Evolutionary conservation across 1,140 invertebrate genomes (phyloP).

Genomic region (Pararge aegeria): DNA sequence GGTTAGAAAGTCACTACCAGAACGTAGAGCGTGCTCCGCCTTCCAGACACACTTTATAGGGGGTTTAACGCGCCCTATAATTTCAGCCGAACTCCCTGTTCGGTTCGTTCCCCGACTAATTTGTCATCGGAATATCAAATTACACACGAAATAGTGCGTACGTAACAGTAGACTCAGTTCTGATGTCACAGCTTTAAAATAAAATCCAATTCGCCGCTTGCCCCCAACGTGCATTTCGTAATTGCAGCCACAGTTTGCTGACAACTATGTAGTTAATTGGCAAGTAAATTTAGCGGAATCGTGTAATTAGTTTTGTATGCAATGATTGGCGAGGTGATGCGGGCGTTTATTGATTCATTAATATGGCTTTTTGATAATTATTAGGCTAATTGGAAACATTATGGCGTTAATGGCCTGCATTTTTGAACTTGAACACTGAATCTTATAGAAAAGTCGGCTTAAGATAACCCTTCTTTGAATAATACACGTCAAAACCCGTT

Average conservation of each 20-base stretch:
- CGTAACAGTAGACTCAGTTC: slow-evolving; percentile 63
- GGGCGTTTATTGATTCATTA: not conserved
- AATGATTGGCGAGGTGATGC: slow-evolving; percentile 16
- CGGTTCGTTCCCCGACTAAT: slow-evolving; percentile 62
- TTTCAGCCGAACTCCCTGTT: slow-evolving; percentile 49
- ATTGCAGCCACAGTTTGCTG: slow-evolving; percentile 49
- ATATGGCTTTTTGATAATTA: no score
- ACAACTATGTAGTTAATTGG: slow-evolving; percentile 52
- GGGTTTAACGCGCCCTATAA: slow-evolving; percentile 51
- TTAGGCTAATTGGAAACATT: no score
- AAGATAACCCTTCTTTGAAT: no score
- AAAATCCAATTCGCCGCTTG: slow-evolving; percentile 63
- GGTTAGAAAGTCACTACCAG: no score
- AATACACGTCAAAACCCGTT: no score
- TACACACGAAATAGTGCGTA: slow-evolving; percentile 71
- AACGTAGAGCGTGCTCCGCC: not conserved
- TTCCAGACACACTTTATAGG: not conserved
- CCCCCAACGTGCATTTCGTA: slow-evolving; percentile 45
- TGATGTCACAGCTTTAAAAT: slow-evolving; percentile 64
- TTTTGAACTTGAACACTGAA: no score
- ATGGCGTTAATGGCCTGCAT: no score
- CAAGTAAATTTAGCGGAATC: slow-evolving; percentile 54
- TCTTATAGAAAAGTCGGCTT: no score
- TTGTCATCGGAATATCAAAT: slow-evolving; percentile 78
- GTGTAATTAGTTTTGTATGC: slow-evolving; percentile 39